These are phyloP conservation scores for Seriola quinqueradiata DNA, from an alignment of 2,113 vertebrate genomes.

Conservation along the genomic window DNA sequence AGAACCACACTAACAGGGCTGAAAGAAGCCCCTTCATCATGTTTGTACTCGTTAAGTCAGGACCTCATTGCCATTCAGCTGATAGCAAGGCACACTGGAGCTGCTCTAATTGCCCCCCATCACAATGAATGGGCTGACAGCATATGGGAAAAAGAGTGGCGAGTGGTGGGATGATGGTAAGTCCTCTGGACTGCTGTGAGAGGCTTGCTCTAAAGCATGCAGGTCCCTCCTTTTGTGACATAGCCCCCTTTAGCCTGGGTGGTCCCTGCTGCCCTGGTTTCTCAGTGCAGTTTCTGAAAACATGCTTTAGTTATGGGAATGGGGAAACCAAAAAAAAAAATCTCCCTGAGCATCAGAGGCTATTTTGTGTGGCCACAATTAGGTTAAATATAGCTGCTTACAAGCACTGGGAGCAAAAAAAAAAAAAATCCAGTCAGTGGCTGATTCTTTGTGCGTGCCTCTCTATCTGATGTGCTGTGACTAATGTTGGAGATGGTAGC, in stretches of 20 bases:
- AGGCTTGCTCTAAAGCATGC: constrained; percentile 26
- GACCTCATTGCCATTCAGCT: constrained; percentile 62
- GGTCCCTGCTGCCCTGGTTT: constrained; percentile 46
- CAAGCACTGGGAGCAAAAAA: neutral
- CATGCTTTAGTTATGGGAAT: constrained; percentile 30
- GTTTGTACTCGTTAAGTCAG: constrained; percentile 68
- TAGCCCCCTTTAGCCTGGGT: constrained; percentile 35
- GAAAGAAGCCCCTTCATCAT: constrained; percentile 72
- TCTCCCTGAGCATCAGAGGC: neutral
- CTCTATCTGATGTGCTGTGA: constrained; percentile 26
- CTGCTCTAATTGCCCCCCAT: constrained; percentile 69
- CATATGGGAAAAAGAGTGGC: constrained; percentile 36
- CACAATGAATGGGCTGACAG: constrained; percentile 57
- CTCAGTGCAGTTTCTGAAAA: constrained; percentile 20
- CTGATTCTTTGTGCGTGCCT: neutral
- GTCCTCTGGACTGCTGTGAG: constrained; percentile 49
- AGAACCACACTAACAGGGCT: constrained; percentile 21
- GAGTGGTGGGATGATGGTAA: constrained; percentile 40
- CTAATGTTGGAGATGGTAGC: constrained; percentile 18
- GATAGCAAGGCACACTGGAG: constrained; percentile 55
- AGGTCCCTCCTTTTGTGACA: constrained; percentile 24
- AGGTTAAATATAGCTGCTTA: constrained; percentile 31
- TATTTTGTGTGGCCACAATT: constrained; percentile 17
- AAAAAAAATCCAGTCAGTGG: constrained; percentile 6
- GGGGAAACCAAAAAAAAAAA: neutral